These are phyloP conservation scores for Dipodomys stephensi DNA, from an alignment of 2,113 vertebrate species.

Conservation along the genomic window DNA sequence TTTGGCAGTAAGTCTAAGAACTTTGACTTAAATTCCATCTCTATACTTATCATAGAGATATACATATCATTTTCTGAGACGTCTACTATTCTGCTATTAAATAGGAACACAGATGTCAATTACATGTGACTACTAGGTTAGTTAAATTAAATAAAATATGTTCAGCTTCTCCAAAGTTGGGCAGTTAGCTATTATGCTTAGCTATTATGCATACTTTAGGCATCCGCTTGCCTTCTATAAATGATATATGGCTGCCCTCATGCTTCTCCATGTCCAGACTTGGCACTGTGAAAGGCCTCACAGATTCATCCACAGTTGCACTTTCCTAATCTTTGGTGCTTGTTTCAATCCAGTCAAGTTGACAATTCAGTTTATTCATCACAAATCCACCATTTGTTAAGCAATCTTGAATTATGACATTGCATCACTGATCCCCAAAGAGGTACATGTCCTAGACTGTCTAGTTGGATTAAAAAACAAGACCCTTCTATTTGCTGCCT, in stretches of 20 bases:
- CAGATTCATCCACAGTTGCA: no score
- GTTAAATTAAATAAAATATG: constrained; percentile 19
- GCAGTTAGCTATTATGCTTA: neutral
- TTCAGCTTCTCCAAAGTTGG: neutral
- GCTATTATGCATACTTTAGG: neutral
- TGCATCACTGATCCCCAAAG: no score
- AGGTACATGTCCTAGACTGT: no score
- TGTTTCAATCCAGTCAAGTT: no score
- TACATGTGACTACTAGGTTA: neutral
- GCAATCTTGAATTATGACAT: no score
- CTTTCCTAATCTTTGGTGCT: no score
- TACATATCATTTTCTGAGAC: neutral
- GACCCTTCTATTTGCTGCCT: no score
- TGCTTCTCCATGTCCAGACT: neutral
- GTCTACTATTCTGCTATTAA: neutral
- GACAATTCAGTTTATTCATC: no score
- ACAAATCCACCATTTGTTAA: no score
- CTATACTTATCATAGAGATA: neutral
- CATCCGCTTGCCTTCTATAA: neutral
- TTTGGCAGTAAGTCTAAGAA: neutral
- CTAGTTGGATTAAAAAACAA: no score
- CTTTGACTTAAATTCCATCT: constrained; percentile 23
- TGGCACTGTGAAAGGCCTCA: neutral
- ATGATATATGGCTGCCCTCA: accelerated
- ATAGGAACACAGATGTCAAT: neutral